Evolutionary conservation across 1,140 invertebrate genomes (phyloP).

Genomic region (Vanessa atalanta): DNA sequence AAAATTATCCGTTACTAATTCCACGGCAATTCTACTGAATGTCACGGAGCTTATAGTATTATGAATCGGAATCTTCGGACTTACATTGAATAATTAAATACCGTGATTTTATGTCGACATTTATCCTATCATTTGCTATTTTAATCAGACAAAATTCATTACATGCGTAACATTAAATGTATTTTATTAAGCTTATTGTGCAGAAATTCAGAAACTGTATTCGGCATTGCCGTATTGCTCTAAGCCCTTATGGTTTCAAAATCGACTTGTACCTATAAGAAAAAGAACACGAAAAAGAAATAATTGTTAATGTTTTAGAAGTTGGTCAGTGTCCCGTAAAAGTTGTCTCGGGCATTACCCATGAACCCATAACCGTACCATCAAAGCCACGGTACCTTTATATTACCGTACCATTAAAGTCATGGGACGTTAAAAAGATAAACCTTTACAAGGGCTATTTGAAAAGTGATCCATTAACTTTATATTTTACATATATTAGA

Average conservation of each 20-base stretch:
- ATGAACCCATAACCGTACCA: conserved; percentile 57
- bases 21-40: conserved; percentile 4
- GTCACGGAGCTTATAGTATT: conserved; percentile 2
- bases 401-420: conserved; percentile 69
- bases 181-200: no score
- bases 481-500: neutral
- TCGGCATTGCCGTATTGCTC: no score
- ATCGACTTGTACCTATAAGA: conserved; percentile 12
- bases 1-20: neutral
- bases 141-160: neutral
- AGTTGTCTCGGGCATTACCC: conserved; percentile 69
- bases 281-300: conserved; percentile 35
- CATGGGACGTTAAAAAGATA: neutral
- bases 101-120: neutral
- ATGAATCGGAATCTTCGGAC: conserved; percentile 2
- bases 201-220: no score
- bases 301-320: conserved; percentile 52
- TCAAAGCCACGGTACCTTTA: conserved; percentile 56
- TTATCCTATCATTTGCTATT: neutral
- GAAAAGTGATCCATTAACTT: conserved; percentile 22
- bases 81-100: conserved; percentile 4
- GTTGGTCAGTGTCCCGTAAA: conserved; percentile 75
- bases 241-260: no score
- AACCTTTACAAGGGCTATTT: neutral
- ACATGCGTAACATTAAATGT: neutral